Base-by-base conservation (phyloP, 2,797 vertebrate genomes). In the Tiaroga cobitis region DNA sequence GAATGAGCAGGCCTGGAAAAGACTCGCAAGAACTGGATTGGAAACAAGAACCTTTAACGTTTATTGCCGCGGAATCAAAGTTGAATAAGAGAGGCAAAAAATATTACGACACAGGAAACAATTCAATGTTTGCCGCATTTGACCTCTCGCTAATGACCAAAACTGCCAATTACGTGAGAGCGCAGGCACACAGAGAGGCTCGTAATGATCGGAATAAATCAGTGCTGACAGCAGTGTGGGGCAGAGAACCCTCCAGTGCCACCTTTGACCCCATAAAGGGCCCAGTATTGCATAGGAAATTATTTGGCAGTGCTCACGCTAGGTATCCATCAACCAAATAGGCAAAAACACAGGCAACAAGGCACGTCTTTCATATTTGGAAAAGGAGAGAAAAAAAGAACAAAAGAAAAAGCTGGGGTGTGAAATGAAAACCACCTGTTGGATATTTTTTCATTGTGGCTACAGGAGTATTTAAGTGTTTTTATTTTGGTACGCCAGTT, bases 361-460 rank as follows among this genome's bases (percentile, higher is more conserved):
- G 78, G 72, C 79, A 84, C 72, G 54, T 81, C 76, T 75, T 75
- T 84, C 43, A 84, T 84, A 84, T 88, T 86, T 84, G n/a, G n/a
- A 65, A 54, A 54, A 46, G 61, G 15, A 32, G 54, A 21, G 37
- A 43, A 39, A 39, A 79, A 86, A 82, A 77, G 76, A 84, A 82
- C 68, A 86, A 80, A 86, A 87, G 63, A 80, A 83, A 84, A 83
- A 56, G 39, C 73, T 74, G 72, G 80, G 61, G 72, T 89, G 80
- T 75, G 67, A 89, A 90, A 90, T 89, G 83, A 88, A 88, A 90
- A 87, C 80, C 89, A 89, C 88, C 85, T 88, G 89, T 89, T 73
- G 72, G 61, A 81, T 24, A 51, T 16, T 70, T 69, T 82, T 82
- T 72, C 81, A 13, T 68, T 19, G 29, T 75, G 67, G 78, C 79